Percentiles rank a stretch among this genome's conserved stretches.
These are phyloP conservation scores for Pseudopodoces humilis DNA, from an alignment of 2,113 vertebrate species.

Conservation along the genomic window DNA sequence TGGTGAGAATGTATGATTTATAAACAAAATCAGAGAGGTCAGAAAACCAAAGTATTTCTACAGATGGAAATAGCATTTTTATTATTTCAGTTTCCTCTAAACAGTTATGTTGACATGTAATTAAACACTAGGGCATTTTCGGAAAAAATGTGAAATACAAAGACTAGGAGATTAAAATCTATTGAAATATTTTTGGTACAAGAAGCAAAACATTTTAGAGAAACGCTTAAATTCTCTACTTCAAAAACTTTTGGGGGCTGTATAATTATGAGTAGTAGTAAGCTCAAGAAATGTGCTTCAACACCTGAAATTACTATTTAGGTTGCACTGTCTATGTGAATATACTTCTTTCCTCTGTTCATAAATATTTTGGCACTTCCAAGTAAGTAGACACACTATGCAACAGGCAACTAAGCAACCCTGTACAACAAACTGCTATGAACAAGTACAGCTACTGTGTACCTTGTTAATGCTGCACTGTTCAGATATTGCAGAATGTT, in stretches of 20 bases:
- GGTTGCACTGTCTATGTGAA: not conserved
- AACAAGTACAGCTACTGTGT: not conserved
- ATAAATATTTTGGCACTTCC: conserved; percentile 54
- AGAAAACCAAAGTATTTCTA: not conserved
- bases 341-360: not conserved
- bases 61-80: not conserved
- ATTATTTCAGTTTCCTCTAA: not conserved
- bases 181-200: not conserved
- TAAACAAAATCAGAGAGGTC: not conserved
- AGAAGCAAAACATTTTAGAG: not conserved
- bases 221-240: not conserved
- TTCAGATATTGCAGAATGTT: not conserved
- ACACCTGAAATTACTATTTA: not conserved
- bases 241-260: not conserved
- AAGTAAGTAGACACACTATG: not conserved
- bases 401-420: not conserved
- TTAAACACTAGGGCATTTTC: not conserved
- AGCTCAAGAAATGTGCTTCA: not conserved
- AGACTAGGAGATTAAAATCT: not conserved
- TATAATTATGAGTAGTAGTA: not conserved
- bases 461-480: not conserved
- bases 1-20: not conserved
- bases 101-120: not conserved
- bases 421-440: not conserved
- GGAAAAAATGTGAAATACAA: not conserved